phyloP scores from a whole-genome alignment of 1,140 invertebrate genomes.

The Acromyrmex echinatior region DNA sequence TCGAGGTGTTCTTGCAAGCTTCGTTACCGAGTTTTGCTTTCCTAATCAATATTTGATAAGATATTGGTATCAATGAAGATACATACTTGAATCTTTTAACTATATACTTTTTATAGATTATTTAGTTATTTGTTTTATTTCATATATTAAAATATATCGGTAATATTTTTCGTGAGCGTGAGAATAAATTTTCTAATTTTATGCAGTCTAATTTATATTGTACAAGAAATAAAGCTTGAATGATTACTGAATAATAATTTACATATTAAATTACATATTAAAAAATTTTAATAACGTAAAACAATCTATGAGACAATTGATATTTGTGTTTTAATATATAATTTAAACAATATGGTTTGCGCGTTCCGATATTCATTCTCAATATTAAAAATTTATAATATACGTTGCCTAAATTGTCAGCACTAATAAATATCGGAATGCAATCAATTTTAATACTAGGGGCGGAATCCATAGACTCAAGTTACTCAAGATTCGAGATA shows the following conservation, averaged over 20 bases:
- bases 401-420: neutral
- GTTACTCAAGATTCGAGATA: no score
- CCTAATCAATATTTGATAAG: neutral
- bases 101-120: conserved; percentile 3
- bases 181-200: neutral
- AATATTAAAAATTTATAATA: no score
- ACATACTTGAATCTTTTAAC: neutral
- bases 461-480: no score
- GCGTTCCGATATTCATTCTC: no score
- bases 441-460: no score
- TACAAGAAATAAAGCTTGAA: neutral
- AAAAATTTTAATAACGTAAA: neutral
- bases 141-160: neutral
- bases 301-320: neutral
- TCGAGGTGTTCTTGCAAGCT: conserved; percentile 7
- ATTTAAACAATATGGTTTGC: neutral
- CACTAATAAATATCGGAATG: no score
- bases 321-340: neutral
- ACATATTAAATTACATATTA: neutral
- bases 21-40: neutral
- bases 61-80: neutral
- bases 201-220: neutral
- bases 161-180: neutral
- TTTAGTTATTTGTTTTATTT: neutral
- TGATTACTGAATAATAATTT: neutral